Evolutionary conservation across 1,140 invertebrate genomes (phyloP), one percentile per base, ranked within the genome.

Genomic region (Macrobrachium rosenbergii): DNA sequence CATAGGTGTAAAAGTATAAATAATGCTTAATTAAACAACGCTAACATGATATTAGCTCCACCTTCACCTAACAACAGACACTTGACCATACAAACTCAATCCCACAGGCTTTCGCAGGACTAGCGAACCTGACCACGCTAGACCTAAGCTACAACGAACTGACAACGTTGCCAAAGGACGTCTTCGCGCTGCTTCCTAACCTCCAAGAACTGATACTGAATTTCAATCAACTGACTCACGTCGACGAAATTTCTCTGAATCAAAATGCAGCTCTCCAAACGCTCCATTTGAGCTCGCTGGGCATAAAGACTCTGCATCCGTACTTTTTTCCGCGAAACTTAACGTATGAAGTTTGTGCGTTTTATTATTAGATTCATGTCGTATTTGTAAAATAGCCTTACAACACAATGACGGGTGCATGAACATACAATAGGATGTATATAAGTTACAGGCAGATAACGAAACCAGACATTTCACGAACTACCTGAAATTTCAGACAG

Each of bases 121-220:
- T 83, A n/a, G 63, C 23, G 0, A 83, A 83, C 21, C 23, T 83
- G 10, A 83, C 82, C 82, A 59, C 7, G 19, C 82, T 83, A 28
- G 82, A 83, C 82, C 23, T 83, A n/a, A 83, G 82, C 72, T 83
- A 83, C 82, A 83, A 83, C 72, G 62, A 62, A 11, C 23, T 83
- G 17, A 11, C 11, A 11, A 21, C 59, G 10, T 69, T 83, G 2
- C 82, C 82, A 0, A 12, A 60, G 3, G 72, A 21, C 6, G 16
- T 83, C 19, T 76, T 83, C 28, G 45, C 16, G 0, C 11, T 5
- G 11, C 72, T 83, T 16, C 14, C 58, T 3, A 75, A 62, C 69
- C 82, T 83, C n/a, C 14, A 62, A n/a, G 23, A 77, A 2, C 72
- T 83, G 2, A 62, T 37, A 14, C 28, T 83, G 7, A 72, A 23